A percentile compares a stretch with the other conserved stretches of the same genome.
phyloP scores from a whole-genome alignment of 2,888 invertebrate genomes.

The Drosophila koepferae region DNA sequence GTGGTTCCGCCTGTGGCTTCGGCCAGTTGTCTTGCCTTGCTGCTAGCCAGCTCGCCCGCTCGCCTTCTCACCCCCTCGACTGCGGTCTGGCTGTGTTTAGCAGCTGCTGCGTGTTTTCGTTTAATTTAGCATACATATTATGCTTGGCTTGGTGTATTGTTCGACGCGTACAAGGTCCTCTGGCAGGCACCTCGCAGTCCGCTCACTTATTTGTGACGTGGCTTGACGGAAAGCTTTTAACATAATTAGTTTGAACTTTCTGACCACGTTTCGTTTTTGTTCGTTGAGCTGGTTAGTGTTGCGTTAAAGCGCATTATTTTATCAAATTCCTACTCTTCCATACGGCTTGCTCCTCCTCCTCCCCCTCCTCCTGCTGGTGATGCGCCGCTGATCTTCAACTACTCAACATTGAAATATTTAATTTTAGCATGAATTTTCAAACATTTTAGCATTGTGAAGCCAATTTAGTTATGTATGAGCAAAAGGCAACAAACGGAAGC shows the following conservation, averaged over 20 bases:
- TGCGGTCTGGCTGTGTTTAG: constrained; percentile 36
- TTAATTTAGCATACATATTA: constrained; percentile 67
- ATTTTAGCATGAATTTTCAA: constrained; percentile 6
- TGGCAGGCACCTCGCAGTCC: constrained; percentile 27
- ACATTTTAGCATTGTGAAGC: constrained; percentile 11
- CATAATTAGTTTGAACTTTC: constrained; percentile 85
- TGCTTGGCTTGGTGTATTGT: constrained; percentile 61
- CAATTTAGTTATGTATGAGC: constrained; percentile 25
- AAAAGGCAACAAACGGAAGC: constrained; percentile 34
- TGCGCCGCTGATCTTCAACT: constrained; percentile 13
- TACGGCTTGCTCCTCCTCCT: neutral
- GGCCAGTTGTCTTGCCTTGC: constrained; percentile 2
- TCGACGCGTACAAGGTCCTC: constrained; percentile 36
- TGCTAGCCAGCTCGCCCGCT: neutral
- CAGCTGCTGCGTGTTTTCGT: constrained; percentile 62
- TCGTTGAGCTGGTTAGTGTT: constrained; percentile 83
- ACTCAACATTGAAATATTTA: constrained; percentile 6
- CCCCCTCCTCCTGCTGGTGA: too few species aligned
- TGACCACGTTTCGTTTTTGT: constrained; percentile 84
- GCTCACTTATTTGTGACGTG: constrained; percentile 61
- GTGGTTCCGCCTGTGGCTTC: constrained; percentile 23
- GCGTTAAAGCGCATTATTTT: constrained; percentile 75
- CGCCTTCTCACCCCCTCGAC: constrained; percentile 2
- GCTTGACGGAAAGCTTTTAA: constrained; percentile 82
- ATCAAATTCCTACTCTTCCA: constrained; percentile 21